Evolutionary conservation across 2,797 vertebrate genomes (phyloP).

Genomic region (Mormyrus hasselquistii): DNA sequence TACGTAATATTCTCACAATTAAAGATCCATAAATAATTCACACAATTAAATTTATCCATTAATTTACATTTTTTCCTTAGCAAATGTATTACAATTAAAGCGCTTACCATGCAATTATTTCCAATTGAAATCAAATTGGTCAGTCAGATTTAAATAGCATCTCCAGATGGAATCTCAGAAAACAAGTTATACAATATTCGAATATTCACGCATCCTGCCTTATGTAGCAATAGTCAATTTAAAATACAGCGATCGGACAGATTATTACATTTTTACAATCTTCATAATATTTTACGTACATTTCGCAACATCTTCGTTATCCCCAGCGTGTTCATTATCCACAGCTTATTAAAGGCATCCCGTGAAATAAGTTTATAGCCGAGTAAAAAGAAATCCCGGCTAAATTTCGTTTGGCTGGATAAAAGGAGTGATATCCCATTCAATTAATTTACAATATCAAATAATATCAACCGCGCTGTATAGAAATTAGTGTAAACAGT

Average conservation of each 20-base stretch:
- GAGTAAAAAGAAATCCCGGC: neutral
- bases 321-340: neutral
- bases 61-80: neutral
- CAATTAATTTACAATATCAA: neutral
- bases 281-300: neutral
- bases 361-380: neutral
- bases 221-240: neutral
- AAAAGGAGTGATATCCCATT: neutral
- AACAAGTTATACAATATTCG: neutral
- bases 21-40: neutral
- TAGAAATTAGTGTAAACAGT: neutral
- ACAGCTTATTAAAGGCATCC: neutral
- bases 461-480: neutral
- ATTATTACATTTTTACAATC: neutral
- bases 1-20: neutral
- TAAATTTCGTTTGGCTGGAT: slow-evolving; percentile 21
- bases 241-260: neutral
- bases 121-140: neutral
- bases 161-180: neutral
- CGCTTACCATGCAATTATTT: neutral
- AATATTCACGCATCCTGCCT: neutral
- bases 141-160: neutral
- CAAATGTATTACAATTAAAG: neutral
- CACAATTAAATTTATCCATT: neutral
- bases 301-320: neutral